These are phyloP conservation scores for Mesembrinibis cayennensis DNA, from an alignment of 2,113 vertebrate species.

Conservation along the genomic window DNA sequence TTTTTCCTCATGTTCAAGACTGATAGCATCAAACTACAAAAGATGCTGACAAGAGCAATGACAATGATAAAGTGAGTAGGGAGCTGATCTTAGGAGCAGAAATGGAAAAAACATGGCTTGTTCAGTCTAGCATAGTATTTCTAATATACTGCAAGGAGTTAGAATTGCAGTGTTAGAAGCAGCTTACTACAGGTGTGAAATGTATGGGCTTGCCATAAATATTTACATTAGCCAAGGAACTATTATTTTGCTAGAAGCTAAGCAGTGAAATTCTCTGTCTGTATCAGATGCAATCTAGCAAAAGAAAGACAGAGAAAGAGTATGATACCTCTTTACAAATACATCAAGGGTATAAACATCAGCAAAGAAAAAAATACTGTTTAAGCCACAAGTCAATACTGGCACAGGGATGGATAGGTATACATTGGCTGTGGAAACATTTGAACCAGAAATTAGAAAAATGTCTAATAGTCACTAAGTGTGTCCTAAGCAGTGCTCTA, in stretches of 20 bases:
- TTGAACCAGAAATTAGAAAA: not conserved
- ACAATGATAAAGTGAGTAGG: not conserved
- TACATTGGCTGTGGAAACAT: not conserved
- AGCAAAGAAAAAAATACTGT: not conserved
- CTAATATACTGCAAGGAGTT: not conserved
- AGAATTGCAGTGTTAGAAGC: not conserved
- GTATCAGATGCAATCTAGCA: not conserved
- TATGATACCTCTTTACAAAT: not conserved
- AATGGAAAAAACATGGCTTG: not conserved
- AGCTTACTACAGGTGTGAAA: not conserved
- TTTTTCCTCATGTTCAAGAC: not conserved
- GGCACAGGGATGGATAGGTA: not conserved
- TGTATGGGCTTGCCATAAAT: not conserved
- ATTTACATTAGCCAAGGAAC: not conserved
- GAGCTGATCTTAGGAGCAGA: not conserved
- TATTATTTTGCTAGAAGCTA: not conserved
- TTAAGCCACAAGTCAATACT: not conserved
- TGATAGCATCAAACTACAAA: conserved; percentile 5
- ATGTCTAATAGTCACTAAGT: not conserved
- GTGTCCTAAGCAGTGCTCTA: not conserved
- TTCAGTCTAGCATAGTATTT: not conserved
- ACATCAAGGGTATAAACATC: not conserved
- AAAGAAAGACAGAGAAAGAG: not conserved
- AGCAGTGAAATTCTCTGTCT: not conserved
- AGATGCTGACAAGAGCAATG: not conserved